Base-by-base conservation (phyloP, 2,888 invertebrate genomes). In the Tupiocoris notatus region DNA sequence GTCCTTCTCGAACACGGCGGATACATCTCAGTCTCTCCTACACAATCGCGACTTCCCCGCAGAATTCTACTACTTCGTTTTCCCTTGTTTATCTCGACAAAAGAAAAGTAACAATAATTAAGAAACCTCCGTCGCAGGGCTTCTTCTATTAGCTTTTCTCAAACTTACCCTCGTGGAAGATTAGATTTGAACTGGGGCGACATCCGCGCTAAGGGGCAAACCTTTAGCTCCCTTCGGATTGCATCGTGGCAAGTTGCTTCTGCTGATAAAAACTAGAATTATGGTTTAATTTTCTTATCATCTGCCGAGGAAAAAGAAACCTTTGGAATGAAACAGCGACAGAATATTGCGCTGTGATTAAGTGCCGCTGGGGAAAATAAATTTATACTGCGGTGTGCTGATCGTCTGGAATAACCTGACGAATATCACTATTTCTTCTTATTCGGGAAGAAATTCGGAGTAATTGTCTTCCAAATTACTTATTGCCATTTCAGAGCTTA, bases 101-200 rank as follows among this genome's bases (percentile, higher is more conserved):
- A 67, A 67, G 67, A 67, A 67, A 65, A 57, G 56, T 67, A 67
- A 56, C 56, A 67, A 57, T 57, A 67, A 57, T 67, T 57, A 67
- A 57, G 67, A 22, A 21, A 56, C 56, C 67, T 57, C 22, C n/a
- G n/a, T n/a, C n/a, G n/a, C n/a, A n/a, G n/a, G n/a, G n/a, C n/a
- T n/a, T 39, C 39, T 12, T 39, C 39, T 39, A 39, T 39, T 39
- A 39, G 39, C 21, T 57, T 67, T 56, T 57, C 56, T 54, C 21
- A 54, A 57, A 54, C 67, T 57, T 67, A 21, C 56, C 17, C 18
- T 54, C 23, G 54, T 18, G 67, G 39, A 21, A 67, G 67, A 67
- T 67, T 67, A 67, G 67, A 67, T 67, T 67, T 21, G 67, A 67
- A 67, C 67, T 67, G 57, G 67, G 67, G 57, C 67, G 56, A 67